Evolutionary conservation across 2,797 vertebrate species (phyloP).

Genomic region (Galago senegalensis): DNA sequence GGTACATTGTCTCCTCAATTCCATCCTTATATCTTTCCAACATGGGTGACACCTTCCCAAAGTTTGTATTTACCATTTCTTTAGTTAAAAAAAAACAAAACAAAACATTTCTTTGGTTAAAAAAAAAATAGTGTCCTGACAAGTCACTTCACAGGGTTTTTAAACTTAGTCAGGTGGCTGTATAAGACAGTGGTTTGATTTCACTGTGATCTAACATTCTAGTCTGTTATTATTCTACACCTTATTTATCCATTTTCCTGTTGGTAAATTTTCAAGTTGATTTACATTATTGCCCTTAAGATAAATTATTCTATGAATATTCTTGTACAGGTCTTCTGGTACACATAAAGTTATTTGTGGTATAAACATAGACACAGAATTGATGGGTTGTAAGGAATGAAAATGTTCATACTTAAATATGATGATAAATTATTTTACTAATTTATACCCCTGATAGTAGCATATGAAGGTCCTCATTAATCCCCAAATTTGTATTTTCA

Average conservation of each 20-base stretch:
- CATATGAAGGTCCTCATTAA: neutral
- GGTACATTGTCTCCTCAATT: neutral
- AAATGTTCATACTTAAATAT: neutral
- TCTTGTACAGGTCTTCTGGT: neutral
- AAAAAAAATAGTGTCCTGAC: neutral
- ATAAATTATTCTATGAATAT: neutral
- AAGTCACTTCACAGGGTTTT: neutral
- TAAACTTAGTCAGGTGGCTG: neutral
- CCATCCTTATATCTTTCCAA: neutral
- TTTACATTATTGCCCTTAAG: neutral
- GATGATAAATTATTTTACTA: neutral
- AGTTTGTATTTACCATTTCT: neutral
- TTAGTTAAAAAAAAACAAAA: too few relatives aligned
- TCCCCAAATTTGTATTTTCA: neutral
- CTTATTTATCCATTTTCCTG: neutral
- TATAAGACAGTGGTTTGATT: neutral
- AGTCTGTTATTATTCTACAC: neutral
- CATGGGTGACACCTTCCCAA: neutral
- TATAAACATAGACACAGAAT: neutral
- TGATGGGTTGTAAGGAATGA: neutral
- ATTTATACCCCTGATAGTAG: neutral
- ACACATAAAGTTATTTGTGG: neutral
- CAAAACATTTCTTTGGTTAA: neutral
- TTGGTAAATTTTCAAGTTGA: neutral
- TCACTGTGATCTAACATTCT: neutral